Percentiles rank a stretch among this genome's conserved stretches.
These are phyloP conservation scores for Paraescarpia echinospica DNA, from an alignment of 1,140 invertebrate genomes.

Conservation along the genomic window DNA sequence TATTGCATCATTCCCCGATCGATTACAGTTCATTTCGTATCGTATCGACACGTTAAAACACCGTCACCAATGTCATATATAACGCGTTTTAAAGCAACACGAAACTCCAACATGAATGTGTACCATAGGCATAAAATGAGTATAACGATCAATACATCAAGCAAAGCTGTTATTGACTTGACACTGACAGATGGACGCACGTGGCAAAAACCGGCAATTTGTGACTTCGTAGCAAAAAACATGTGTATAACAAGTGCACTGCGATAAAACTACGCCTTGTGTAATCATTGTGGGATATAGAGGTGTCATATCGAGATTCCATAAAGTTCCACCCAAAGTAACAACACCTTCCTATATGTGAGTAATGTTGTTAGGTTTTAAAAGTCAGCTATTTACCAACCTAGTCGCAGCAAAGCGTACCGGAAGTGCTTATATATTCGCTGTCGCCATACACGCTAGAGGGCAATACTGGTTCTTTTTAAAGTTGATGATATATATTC, in stretches of 20 bases:
- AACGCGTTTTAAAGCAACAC: background rate
- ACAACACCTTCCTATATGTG: background rate
- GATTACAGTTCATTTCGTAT: background rate
- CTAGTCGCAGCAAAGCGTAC: background rate
- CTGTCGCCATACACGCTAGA: background rate
- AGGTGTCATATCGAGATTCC: background rate
- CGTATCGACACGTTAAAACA: background rate
- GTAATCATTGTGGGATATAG: background rate
- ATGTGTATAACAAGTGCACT: background rate
- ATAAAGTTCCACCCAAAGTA: background rate
- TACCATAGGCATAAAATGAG: background rate
- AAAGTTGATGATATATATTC: background rate
- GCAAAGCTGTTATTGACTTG: background rate
- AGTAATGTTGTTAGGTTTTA: background rate
- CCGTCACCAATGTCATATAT: background rate
- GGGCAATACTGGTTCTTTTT: background rate
- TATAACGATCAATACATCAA: background rate
- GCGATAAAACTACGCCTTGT: background rate
- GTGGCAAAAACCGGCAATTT: too few species aligned
- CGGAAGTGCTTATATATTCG: background rate
- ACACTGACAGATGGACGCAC: too few species aligned
- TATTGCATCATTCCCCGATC: background rate
- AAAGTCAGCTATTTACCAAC: background rate
- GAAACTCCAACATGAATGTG: background rate
- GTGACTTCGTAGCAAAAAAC: background rate